Conservation (phyloP, 35 echinoderm and acorn worm genomes). For the Anneissia japonica region DNA sequence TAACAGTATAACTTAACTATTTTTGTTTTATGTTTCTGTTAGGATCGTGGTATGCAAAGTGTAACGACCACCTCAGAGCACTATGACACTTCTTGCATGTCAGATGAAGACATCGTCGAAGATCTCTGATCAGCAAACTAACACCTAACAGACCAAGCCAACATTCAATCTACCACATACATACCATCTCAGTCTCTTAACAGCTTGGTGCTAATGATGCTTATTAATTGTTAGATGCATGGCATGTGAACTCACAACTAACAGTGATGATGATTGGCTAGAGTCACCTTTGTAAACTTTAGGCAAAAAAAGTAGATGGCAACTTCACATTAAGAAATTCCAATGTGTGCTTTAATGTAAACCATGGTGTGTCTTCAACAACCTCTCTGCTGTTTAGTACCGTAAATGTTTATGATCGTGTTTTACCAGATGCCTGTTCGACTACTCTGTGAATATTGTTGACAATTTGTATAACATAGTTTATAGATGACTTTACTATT, state of each 20-base stretch:
- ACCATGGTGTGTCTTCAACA: background rate
- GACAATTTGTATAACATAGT: background rate
- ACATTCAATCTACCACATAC: background rate
- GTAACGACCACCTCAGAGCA: background rate
- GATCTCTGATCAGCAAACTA: background rate
- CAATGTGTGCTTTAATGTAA: background rate
- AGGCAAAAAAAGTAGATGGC: background rate
- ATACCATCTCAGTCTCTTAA: background rate
- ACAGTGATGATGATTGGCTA: background rate
- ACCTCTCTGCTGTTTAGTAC: no score
- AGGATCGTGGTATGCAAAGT: background rate
- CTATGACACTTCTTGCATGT: background rate
- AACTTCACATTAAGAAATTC: background rate
- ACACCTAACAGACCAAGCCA: background rate
- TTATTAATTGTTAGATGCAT: background rate
- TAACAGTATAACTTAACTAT: background rate
- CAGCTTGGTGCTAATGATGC: background rate
- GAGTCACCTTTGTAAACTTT: no score
- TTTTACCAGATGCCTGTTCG: background rate
- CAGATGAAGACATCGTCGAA: background rate
- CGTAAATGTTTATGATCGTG: background rate
- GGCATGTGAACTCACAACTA: background rate
- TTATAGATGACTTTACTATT: background rate
- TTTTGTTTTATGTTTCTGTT: background rate
- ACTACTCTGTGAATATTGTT: background rate